phyloP scores from a whole-genome alignment of 2,888 invertebrate species.

The Cetonia aurata region DNA sequence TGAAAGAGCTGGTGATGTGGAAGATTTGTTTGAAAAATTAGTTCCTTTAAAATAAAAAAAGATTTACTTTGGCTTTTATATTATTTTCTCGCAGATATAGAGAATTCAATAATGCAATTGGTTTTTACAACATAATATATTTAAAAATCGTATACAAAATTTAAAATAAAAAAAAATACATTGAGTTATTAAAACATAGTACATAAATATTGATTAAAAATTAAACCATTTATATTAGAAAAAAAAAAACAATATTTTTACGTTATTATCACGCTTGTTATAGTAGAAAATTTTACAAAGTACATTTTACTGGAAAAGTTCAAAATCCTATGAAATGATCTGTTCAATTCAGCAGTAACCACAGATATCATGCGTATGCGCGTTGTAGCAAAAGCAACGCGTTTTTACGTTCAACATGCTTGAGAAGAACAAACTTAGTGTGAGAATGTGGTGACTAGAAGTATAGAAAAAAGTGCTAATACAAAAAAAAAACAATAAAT shows the following conservation, averaged over 20 bases:
- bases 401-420: not conserved
- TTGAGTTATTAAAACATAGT: slow-evolving; percentile 8
- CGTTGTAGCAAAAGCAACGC: not conserved
- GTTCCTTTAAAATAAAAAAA: too few relatives aligned
- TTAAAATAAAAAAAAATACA: slow-evolving; percentile 22
- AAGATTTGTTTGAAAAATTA: slow-evolving; percentile 66
- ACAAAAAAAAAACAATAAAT: slow-evolving; percentile 14
- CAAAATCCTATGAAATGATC: not conserved
- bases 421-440: slow-evolving; percentile 5
- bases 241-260: slow-evolving; percentile 8
- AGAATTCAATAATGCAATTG: not conserved
- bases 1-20: slow-evolving; percentile 82
- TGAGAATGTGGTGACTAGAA: slow-evolving; percentile 18
- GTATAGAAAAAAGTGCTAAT: slow-evolving; percentile 7
- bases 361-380: not conserved
- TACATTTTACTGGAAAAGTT: not conserved
- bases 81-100: too few relatives aligned
- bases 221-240: not conserved
- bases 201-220: not conserved
- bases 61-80: too few relatives aligned
- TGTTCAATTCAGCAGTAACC: not conserved
- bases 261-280: too few relatives aligned
- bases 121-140: slow-evolving; percentile 25
- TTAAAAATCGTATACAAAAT: slow-evolving; percentile 34
- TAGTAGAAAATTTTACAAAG: not conserved